phyloP scores from a whole-genome alignment of 2,888 invertebrate species.

The Euphydryas editha region DNA sequence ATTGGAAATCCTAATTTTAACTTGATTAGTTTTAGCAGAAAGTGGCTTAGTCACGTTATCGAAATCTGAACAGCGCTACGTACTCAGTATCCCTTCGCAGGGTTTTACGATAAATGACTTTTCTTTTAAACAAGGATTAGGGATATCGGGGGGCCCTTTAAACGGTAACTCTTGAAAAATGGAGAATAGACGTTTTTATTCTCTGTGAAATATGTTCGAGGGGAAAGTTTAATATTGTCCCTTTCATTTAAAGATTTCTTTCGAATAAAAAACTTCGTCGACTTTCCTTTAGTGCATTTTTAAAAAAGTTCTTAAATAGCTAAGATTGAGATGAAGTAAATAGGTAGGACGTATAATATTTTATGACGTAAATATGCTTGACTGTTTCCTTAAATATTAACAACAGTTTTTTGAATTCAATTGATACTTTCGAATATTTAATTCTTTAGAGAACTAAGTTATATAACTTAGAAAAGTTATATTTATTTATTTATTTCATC shows the following conservation, averaged over 20 bases:
- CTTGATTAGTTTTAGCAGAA: not conserved
- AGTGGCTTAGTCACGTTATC: slow-evolving; percentile 19
- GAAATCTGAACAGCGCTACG: slow-evolving; percentile 14
- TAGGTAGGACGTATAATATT: not conserved
- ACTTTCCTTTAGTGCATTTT: not conserved
- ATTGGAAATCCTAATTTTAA: not conserved
- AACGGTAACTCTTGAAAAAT: slow-evolving; percentile 43
- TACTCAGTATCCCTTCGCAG: slow-evolving; percentile 10
- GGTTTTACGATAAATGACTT: slow-evolving; percentile 59
- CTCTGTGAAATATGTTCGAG: slow-evolving; percentile 35
- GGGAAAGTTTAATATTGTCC: slow-evolving; percentile 38
- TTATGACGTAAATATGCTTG: not conserved
- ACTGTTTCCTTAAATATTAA: not conserved
- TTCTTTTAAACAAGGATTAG: slow-evolving; percentile 66
- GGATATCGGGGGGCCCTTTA: slow-evolving; percentile 37
- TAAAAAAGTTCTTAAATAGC: slow-evolving; percentile 4
- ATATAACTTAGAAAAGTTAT: too few species aligned
- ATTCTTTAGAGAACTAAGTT: too few species aligned
- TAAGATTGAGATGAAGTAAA: not conserved
- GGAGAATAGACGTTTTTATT: slow-evolving; percentile 41
- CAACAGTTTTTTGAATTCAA: too few species aligned
- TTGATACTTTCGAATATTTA: too few species aligned
- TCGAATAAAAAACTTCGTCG: slow-evolving; percentile 12
- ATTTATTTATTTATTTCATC: too few species aligned
- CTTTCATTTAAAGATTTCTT: slow-evolving; percentile 6